phyloP scores from a whole-genome alignment of 2,888 invertebrate species.

The Epistrophe eligans region DNA sequence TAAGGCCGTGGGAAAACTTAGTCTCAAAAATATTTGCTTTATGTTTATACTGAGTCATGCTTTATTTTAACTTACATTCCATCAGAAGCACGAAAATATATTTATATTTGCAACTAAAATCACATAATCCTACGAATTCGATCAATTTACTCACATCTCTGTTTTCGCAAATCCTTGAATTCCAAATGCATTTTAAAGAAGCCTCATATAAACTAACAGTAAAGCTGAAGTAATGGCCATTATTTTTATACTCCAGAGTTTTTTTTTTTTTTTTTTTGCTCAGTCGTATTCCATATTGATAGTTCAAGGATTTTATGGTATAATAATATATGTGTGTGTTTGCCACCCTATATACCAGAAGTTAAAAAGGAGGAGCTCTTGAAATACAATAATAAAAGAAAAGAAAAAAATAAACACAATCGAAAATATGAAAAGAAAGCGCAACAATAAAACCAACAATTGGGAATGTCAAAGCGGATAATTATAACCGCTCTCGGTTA shows the following conservation, averaged over 20 bases:
- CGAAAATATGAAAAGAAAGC: conserved; percentile 26
- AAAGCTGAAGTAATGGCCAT: neutral
- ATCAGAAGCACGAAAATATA: too few relatives aligned
- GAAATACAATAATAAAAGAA: conserved; percentile 16
- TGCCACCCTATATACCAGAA: neutral
- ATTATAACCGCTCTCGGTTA: conserved; percentile 71
- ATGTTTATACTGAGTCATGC: too few relatives aligned
- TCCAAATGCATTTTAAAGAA: neutral
- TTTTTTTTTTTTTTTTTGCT: neutral
- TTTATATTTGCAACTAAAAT: too few relatives aligned
- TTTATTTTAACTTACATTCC: too few relatives aligned
- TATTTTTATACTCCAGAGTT: neutral
- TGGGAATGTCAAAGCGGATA: conserved; percentile 74
- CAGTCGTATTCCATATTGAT: neutral
- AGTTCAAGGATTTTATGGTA: neutral
- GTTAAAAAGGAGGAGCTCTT: conserved; percentile 23
- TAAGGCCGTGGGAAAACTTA: too few relatives aligned
- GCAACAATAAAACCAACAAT: conserved; percentile 70
- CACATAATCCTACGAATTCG: too few relatives aligned
- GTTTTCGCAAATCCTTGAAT: too few relatives aligned
- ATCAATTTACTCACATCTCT: too few relatives aligned
- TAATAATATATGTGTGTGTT: neutral
- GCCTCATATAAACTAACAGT: neutral
- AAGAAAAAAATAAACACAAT: conserved; percentile 44
- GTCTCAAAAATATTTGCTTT: too few relatives aligned